Conservation (phyloP, 2,797 vertebrate species). For the Diceros bicornis region DNA sequence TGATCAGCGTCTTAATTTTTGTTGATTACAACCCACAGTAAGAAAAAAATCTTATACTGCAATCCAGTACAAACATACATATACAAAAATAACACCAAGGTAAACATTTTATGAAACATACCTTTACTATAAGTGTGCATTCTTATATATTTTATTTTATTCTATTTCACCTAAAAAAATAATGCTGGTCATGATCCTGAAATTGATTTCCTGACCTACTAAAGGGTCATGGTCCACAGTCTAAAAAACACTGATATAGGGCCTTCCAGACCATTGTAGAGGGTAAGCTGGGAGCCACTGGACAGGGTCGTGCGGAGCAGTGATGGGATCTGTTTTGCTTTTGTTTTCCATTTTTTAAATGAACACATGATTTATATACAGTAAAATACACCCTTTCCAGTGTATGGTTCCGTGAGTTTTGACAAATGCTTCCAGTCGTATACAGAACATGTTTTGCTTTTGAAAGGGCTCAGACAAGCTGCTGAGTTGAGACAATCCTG, state of each 20-base stretch:
- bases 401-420: background rate
- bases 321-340: background rate
- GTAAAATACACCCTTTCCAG: background rate
- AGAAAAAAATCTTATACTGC: background rate
- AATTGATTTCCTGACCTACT: background rate
- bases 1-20: background rate
- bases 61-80: background rate
- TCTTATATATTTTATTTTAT: background rate
- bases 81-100: background rate
- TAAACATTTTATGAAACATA: background rate
- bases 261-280: background rate
- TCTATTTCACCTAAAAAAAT: constrained; percentile 1
- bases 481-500: background rate
- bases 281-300: background rate
- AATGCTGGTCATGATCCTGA: background rate
- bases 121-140: background rate
- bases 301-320: background rate
- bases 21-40: background rate
- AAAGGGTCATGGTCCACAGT: background rate
- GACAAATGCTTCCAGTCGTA: background rate
- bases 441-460: background rate
- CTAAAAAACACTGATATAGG: background rate
- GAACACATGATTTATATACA: background rate
- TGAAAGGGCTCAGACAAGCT: background rate
- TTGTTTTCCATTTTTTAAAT: background rate